Evolutionary conservation across 35 echinoderm and acorn worm genomes (phyloP).

Genomic region (Apostichopus japonicus): DNA sequence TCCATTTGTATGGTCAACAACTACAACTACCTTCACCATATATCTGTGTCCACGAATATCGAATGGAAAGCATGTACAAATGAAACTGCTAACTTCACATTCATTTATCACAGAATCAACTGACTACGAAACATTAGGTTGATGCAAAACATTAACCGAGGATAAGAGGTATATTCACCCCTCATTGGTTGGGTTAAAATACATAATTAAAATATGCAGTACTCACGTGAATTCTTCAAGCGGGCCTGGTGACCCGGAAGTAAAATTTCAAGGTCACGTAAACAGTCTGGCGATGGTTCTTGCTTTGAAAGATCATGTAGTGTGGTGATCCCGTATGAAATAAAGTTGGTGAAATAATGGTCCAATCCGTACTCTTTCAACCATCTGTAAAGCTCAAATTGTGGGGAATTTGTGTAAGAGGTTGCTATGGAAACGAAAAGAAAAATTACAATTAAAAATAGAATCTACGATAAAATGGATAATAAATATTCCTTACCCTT

Average conservation of each 20-base stretch:
- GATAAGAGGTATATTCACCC: too few species aligned
- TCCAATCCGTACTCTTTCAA: conserved; percentile 84
- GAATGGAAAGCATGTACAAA: too few species aligned
- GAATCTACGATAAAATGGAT: not conserved
- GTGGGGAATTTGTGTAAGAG: conserved; percentile 66
- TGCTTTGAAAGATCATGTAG: conserved; percentile 68
- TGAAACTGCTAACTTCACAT: too few species aligned
- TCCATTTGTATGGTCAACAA: too few species aligned
- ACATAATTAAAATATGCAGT: too few species aligned
- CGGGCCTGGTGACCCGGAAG: conserved; percentile 87
- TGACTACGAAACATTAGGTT: too few species aligned
- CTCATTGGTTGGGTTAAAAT: too few species aligned
- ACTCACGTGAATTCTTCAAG: conserved; percentile 85
- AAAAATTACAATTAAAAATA: not conserved
- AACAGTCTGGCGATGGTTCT: conserved; percentile 75
- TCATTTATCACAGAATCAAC: too few species aligned
- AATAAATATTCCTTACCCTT: too few species aligned
- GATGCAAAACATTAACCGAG: too few species aligned
- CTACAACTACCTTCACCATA: too few species aligned
- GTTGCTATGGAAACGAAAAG: conserved; percentile 60
- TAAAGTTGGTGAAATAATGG: conserved; percentile 90
- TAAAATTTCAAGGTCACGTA: conserved; percentile 83
- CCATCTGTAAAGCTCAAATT: conserved; percentile 87
- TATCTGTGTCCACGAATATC: too few species aligned
- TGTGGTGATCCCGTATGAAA: conserved; percentile 65